Percentiles rank a stretch among this genome's conserved stretches.
These are phyloP conservation scores for Propithecus deckenii DNA, from an alignment of 2,797 vertebrate genomes.

Conservation along the genomic window DNA sequence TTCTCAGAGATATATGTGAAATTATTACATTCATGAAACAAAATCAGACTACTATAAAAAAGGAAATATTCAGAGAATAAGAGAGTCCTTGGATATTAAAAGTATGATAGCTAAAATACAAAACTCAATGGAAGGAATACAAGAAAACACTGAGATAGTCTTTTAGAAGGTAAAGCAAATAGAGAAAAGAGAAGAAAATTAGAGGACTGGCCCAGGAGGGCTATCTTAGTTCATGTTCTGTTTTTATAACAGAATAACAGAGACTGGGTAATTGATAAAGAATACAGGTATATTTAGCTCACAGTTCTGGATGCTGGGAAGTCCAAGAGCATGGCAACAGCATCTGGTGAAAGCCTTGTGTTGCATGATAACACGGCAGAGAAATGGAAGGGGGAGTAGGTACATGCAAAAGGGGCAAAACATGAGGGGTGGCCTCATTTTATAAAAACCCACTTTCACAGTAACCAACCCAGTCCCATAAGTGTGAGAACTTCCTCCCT, in stretches of 20 bases:
- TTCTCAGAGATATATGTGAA: neutral
- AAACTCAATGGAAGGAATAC: neutral
- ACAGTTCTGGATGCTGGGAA: neutral
- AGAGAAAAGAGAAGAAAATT: neutral
- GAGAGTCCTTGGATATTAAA: neutral
- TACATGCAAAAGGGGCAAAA: neutral
- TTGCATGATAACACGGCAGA: neutral
- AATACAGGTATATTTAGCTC: neutral
- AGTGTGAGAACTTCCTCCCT: neutral
- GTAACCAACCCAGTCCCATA: neutral
- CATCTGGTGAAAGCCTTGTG: neutral
- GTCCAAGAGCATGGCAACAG: neutral
- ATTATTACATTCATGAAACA: neutral
- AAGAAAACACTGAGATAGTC: neutral
- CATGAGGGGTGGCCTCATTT: neutral
- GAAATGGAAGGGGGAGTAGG: neutral
- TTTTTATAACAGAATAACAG: neutral
- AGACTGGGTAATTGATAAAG: neutral
- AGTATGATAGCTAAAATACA: neutral
- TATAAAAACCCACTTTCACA: neutral
- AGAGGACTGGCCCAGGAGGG: neutral
- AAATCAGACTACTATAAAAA: neutral
- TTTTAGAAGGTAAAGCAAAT: neutral
- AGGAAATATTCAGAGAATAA: neutral
- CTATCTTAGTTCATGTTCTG: neutral